Evolutionary conservation across 2,113 vertebrate species (phyloP).

Genomic region (Boulengeromyrus knoepffleri): DNA sequence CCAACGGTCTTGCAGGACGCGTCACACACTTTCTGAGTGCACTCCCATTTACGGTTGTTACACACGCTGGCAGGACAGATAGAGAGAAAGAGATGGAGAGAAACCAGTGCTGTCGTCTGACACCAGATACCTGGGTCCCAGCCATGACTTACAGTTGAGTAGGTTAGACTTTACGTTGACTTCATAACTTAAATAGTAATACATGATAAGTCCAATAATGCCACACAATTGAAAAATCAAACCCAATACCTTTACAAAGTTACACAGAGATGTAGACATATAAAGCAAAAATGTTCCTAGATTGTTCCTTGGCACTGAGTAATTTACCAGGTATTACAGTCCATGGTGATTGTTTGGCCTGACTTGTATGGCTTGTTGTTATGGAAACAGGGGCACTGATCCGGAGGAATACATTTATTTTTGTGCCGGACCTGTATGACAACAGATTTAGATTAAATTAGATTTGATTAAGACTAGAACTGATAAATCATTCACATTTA

Average conservation of each 20-base stretch:
- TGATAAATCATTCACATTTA: neutral
- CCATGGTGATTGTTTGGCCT: constrained; percentile 66
- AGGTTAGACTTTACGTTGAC: neutral
- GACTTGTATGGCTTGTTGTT: constrained; percentile 74
- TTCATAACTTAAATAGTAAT: neutral
- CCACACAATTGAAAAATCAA: neutral
- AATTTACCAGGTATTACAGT: constrained; percentile 90
- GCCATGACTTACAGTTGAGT: neutral
- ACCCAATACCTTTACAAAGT: neutral
- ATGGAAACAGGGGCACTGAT: constrained; percentile 87
- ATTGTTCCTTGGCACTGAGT: neutral
- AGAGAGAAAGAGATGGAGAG: neutral
- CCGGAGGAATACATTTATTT: constrained; percentile 69
- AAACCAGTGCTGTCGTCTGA: neutral
- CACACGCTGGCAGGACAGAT: constrained; percentile 66
- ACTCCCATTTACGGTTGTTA: constrained; percentile 78
- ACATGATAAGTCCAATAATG: neutral
- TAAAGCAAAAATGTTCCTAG: neutral
- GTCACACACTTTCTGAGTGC: constrained; percentile 71
- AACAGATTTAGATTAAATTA: constrained; percentile 19
- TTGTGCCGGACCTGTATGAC: constrained; percentile 73
- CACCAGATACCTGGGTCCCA: neutral
- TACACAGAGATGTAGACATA: neutral
- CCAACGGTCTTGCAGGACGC: constrained; percentile 76
- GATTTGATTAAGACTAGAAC: neutral